phyloP scores from a whole-genome alignment of 2,888 invertebrate genomes.

The Hirudinaria manillensis region DNA sequence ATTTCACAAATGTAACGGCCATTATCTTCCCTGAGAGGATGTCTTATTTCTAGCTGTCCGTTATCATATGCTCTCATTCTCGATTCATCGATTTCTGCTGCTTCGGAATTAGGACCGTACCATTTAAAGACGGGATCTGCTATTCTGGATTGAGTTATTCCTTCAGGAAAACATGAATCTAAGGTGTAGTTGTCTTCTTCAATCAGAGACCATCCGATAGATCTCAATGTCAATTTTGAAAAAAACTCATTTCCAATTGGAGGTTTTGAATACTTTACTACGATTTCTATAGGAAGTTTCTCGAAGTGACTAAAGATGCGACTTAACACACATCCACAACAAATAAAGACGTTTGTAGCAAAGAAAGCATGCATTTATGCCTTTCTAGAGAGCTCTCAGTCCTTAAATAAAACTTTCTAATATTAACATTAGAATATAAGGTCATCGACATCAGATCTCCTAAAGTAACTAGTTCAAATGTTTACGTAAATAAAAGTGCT shows the following conservation, averaged over 20 bases:
- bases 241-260: background rate
- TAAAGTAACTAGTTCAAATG: too few species aligned
- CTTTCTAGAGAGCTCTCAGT: too few species aligned
- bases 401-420: too few species aligned
- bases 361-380: too few species aligned
- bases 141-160: background rate
- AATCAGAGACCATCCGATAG: background rate
- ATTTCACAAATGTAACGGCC: slow-evolving; percentile 28
- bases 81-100: slow-evolving; percentile 1
- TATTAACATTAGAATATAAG: too few species aligned
- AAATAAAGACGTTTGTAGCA: too few species aligned
- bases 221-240: background rate
- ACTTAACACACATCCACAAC: too few species aligned
- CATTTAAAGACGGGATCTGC: slow-evolving; percentile 17
- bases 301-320: too few species aligned
- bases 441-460: too few species aligned
- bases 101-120: slow-evolving; percentile 24
- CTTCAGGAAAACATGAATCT: slow-evolving; percentile 8
- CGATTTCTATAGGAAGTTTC: too few species aligned
- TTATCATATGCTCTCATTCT: slow-evolving; percentile 8
- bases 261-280: too few species aligned
- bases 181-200: slow-evolving; percentile 20
- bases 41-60: slow-evolving; percentile 20
- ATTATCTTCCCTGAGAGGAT: background rate
- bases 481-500: too few species aligned